A percentile compares a stretch with the other conserved stretches of the same genome.
These are phyloP conservation scores for Pyralis farinalis DNA, from an alignment of 2,888 invertebrate species.

Conservation along the genomic window DNA sequence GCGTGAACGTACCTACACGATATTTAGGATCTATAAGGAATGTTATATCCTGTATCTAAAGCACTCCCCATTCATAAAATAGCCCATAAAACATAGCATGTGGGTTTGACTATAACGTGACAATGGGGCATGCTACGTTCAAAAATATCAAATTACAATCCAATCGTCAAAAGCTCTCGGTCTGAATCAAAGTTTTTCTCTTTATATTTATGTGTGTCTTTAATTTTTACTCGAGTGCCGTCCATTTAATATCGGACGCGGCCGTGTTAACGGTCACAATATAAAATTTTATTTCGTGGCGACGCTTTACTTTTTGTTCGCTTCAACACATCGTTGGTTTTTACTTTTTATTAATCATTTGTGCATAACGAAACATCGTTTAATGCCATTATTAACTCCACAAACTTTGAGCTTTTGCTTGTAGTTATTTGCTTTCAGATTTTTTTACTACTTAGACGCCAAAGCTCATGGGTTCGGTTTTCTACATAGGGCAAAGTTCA, in stretches of 20 bases:
- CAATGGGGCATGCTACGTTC: slow-evolving; percentile 53
- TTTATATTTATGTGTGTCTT: slow-evolving; percentile 75
- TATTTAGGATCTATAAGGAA: background rate
- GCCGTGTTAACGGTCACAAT: slow-evolving; percentile 75
- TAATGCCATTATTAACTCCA: slow-evolving; percentile 7
- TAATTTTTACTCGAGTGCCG: slow-evolving; percentile 74
- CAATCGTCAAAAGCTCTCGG: slow-evolving; percentile 56
- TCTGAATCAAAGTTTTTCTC: slow-evolving; percentile 66
- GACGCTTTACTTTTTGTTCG: slow-evolving; percentile 58
- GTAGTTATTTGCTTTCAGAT: too few relatives aligned
- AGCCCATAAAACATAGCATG: slow-evolving; percentile 50
- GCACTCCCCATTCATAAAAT: slow-evolving; percentile 54
- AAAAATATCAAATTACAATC: slow-evolving; percentile 73
- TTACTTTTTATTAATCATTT: slow-evolving; percentile 68
- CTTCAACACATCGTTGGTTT: slow-evolving; percentile 66
- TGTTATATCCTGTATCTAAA: slow-evolving; percentile 1
- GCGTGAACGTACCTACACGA: too few relatives aligned
- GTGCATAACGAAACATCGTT: slow-evolving; percentile 27
- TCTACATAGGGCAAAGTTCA: too few relatives aligned
- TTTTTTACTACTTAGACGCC: too few relatives aligned
- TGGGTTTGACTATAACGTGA: slow-evolving; percentile 42
- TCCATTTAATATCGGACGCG: slow-evolving; percentile 74
- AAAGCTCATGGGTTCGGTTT: too few relatives aligned
- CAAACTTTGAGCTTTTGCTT: background rate
- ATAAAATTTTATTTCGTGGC: slow-evolving; percentile 77